Evolutionary conservation across 1,140 invertebrate species (phyloP).

Genomic region (Drosophila chauvacae): DNA sequence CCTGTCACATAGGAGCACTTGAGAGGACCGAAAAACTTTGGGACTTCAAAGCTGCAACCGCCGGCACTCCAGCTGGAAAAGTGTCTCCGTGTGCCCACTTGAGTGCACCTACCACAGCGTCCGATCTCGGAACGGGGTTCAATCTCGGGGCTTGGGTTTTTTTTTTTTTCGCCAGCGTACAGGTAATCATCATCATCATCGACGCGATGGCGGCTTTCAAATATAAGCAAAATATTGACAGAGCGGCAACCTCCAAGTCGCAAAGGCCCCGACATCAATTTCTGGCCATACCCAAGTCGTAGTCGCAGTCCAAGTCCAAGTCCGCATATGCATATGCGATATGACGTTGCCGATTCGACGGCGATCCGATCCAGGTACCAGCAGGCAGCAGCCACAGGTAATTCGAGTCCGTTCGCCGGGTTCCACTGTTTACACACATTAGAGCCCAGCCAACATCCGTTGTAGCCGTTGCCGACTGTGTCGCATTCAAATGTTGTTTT

Average conservation of each 20-base stretch:
- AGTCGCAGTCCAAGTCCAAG: conserved; percentile 10
- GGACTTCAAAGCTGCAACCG: conserved; percentile 66
- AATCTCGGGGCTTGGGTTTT: conserved; percentile 41
- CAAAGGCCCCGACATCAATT: conserved; percentile 64
- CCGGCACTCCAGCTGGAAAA: conserved; percentile 59
- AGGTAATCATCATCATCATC: conserved; percentile 65
- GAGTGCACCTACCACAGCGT: conserved; percentile 77
- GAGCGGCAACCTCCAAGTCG: conserved; percentile 74
- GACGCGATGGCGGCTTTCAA: conserved; percentile 49
- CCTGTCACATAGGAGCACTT: conserved; percentile 37
- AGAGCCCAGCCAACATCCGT: conserved; percentile 72
- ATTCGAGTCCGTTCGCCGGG: conserved; percentile 17
- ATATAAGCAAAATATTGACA: conserved; percentile 83
- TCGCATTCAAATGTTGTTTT: conserved; percentile 81
- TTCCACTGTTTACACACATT: conserved; percentile 76
- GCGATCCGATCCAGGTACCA: conserved; percentile 46
- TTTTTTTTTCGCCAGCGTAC: conserved; percentile 61
- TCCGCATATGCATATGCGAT: conserved; percentile 61
- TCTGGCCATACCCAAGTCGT: conserved; percentile 31
- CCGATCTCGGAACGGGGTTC: conserved; percentile 17
- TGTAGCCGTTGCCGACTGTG: conserved; percentile 72
- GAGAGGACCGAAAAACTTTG: conserved; percentile 48
- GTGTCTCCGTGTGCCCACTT: conserved; percentile 72
- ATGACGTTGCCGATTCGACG: conserved; percentile 77
- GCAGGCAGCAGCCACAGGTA: conserved; percentile 22